phyloP scores from a whole-genome alignment of 2,113 vertebrate genomes.

The Oreotrochilus melanogaster region DNA sequence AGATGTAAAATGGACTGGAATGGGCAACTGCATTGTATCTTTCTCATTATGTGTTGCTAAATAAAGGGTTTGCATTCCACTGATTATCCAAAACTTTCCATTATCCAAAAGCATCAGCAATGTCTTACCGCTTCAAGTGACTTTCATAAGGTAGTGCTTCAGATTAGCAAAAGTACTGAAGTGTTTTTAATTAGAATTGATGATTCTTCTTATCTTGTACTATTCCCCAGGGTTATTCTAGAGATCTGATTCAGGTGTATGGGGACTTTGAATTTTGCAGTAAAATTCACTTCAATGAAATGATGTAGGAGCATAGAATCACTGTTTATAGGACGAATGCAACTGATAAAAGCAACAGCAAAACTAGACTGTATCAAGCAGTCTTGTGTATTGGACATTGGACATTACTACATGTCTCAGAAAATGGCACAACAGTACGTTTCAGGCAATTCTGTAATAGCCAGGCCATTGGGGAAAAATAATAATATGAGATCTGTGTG shows the following conservation, averaged over 20 bases:
- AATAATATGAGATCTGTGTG: background rate
- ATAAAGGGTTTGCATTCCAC: background rate
- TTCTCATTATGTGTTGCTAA: background rate
- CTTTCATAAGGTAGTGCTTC: background rate
- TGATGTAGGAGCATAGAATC: background rate
- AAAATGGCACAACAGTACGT: background rate
- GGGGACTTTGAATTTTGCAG: background rate
- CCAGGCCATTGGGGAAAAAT: background rate
- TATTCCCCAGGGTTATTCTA: background rate
- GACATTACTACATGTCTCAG: background rate
- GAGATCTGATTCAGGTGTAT: background rate
- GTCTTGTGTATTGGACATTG: background rate
- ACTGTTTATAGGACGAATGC: background rate
- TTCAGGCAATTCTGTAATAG: background rate
- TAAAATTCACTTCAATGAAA: background rate
- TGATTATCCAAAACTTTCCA: background rate
- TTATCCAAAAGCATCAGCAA: background rate
- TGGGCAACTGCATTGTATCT: background rate
- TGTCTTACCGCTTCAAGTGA: background rate
- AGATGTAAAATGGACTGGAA: background rate
- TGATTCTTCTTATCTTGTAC: background rate
- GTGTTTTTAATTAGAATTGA: background rate
- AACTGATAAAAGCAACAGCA: background rate
- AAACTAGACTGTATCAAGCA: background rate
- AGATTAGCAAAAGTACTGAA: background rate